Base-by-base conservation (phyloP, 2,113 vertebrate species). In the Marmota flaviventris region DNA sequence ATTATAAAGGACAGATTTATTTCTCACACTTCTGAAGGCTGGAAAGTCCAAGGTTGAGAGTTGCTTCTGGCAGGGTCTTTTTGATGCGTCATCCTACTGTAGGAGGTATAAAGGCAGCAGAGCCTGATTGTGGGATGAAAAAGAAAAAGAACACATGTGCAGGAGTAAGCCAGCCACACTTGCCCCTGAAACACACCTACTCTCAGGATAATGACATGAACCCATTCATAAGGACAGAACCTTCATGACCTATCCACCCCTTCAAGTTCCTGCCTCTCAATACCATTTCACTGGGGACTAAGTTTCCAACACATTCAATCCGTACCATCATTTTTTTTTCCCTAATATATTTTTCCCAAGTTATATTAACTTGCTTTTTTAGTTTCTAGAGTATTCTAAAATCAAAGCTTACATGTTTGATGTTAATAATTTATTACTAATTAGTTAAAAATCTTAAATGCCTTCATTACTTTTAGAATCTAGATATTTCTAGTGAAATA, bases 401-500 rank as follows among this genome's bases (percentile, higher is more conserved):
- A 73, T 91, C 73, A 70, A 70, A 93, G 11, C 72, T 95, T 79
- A 96, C 82, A 56, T 91, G 29, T 65, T 91, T 92, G 73, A 72
- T 92, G 9, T 76, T 72, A 17, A 53, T 39, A 87, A 45, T n/a
- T 58, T 14, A 69, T 92, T 69, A 25, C 48, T 95, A 90, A 93
- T 70, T n/a, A 65, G 2, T 78, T 85, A 76, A 85, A 83, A 53
- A 12, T 58, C 89, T 82, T 93, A 51, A 93, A 51, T 94, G 53
- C 9, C 69, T 89, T 96, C 24, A 76, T 78, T 96, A 91, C 65
- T 94, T 94, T 94, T 85, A 91, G 34, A 94, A 89, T 91, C 5
- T 67, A 67, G 12, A 67, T 67, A 72, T 67, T 91, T 77, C 53
- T 94, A 72, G 8, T 91, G 22, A 91, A 96, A 45, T 89, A 37